Evolutionary conservation across 2,113 vertebrate genomes (phyloP), one percentile per base, ranked within the genome.

Genomic region (Coptodon rendalli): DNA sequence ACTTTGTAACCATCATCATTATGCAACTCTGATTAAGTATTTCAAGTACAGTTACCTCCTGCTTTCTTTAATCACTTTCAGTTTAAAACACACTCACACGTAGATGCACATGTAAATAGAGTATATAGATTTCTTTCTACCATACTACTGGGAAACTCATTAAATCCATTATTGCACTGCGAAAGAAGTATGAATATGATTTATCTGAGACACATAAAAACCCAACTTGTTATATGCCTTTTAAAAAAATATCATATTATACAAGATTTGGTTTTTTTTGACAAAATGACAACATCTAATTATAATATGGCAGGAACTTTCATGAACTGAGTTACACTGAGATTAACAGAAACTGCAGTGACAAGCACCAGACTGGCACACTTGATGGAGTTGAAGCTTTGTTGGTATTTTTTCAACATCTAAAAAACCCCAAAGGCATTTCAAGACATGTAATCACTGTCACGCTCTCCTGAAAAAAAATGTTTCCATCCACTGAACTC

Each of bases 381-480:
- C 68, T 73, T 73, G 14, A 73, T 73, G 40, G 80, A 68, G 48
- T 59, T 36, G 82, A 88, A 38, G 56, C 56, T 59, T 82, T 94
- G 63, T 86, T 90, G 86, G 68, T 83, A 80, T 89, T 84, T 79
- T 76, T 88, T 89, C 89, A 54, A 29, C 79, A 89, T 38, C 54
- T 50, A 63, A 27, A 78, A 66, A 80, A 76, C n/a, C 52, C 63
- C 84, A 48, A 80, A 85, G 59, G 48, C 81, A 53, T 89, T 89
- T 92, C 85, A 86, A 84, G 87, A 84, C 86, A 89, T 90, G 86
- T 81, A 92, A 91, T 93, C 89, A 91, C 85, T 91, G 88, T 86
- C 87, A 89, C 5, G 31, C 29, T 84, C 27, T 66, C 68, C 81
- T 81, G 83, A 57, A 81, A 89, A 83, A 83, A 90, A 84, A 87